phyloP scores from a whole-genome alignment of 1,140 invertebrate genomes.

The Heterodera schachtii region DNA sequence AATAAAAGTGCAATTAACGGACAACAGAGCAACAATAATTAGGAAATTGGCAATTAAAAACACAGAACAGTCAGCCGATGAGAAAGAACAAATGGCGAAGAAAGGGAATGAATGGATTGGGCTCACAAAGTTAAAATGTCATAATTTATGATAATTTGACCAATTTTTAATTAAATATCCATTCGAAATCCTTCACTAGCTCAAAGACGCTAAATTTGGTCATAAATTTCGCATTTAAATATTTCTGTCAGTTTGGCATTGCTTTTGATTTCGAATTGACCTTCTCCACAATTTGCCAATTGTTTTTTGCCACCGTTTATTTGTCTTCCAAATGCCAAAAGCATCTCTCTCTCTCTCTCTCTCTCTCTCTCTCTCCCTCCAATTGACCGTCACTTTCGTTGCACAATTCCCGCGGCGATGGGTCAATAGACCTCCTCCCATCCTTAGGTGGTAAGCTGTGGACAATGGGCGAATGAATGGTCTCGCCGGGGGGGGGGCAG shows the following conservation, averaged over 20 bases:
- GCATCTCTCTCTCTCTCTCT: not conserved
- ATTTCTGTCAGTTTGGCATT: no score
- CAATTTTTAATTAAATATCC: no score
- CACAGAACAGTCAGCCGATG: no score
- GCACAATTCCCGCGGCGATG: not conserved
- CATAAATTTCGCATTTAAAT: no score
- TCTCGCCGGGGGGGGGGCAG: not conserved
- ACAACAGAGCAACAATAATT: not conserved
- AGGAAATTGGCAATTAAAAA: no score
- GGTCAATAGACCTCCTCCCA: not conserved
- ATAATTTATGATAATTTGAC: no score
- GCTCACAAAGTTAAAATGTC: no score
- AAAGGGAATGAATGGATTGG: no score
- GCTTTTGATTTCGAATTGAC: no score
- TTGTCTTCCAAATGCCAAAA: not conserved
- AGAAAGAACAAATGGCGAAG: no score
- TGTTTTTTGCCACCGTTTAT: not conserved
- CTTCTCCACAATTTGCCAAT: not conserved
- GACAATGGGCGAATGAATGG: not conserved
- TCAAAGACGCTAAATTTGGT: no score
- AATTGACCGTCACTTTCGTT: not conserved
- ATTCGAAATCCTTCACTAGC: no score
- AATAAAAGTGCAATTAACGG: not conserved
- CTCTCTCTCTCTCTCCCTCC: not conserved
- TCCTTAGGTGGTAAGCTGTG: not conserved